Evolutionary conservation across 1,140 invertebrate genomes (phyloP).

Genomic region (Dendroctonus ponderosae): DNA sequence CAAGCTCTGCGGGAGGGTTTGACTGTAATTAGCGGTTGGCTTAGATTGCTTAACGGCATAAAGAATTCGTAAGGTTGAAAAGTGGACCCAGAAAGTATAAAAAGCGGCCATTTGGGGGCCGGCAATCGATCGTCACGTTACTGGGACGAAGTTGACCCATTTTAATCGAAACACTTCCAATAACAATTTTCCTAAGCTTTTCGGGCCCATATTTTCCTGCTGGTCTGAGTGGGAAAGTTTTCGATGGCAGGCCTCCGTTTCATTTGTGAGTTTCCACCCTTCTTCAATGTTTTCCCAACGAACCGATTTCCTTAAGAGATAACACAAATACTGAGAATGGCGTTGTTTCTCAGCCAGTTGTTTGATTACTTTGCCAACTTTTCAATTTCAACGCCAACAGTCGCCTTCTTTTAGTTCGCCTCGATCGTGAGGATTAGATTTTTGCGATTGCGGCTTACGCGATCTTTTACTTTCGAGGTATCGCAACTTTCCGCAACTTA

Average conservation of each 20-base stretch:
- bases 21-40: too few relatives aligned
- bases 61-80: too few relatives aligned
- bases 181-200: too few relatives aligned
- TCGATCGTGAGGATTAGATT: conserved; percentile 5
- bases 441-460: conserved; percentile 8
- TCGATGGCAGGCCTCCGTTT: too few relatives aligned
- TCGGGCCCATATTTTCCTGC: too few relatives aligned
- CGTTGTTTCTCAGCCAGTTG: conserved; percentile 14
- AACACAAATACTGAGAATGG: conserved; percentile 13
- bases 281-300: background rate
- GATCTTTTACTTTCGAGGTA: conserved; percentile 14
- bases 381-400: conserved; percentile 12
- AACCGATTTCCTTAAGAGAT: conserved; percentile 17
- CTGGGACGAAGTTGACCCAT: too few relatives aligned
- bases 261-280: background rate
- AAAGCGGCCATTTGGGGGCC: background rate
- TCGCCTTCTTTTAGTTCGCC: conserved; percentile 8
- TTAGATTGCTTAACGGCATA: too few relatives aligned
- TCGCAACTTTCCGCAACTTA: background rate
- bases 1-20: background rate
- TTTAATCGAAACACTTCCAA: too few relatives aligned
- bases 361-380: conserved; percentile 23
- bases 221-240: too few relatives aligned
- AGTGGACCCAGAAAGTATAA: too few relatives aligned
- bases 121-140: background rate